Conservation (phyloP, 2,113 vertebrate species). For the Pelecanoides urinatrix region DNA sequence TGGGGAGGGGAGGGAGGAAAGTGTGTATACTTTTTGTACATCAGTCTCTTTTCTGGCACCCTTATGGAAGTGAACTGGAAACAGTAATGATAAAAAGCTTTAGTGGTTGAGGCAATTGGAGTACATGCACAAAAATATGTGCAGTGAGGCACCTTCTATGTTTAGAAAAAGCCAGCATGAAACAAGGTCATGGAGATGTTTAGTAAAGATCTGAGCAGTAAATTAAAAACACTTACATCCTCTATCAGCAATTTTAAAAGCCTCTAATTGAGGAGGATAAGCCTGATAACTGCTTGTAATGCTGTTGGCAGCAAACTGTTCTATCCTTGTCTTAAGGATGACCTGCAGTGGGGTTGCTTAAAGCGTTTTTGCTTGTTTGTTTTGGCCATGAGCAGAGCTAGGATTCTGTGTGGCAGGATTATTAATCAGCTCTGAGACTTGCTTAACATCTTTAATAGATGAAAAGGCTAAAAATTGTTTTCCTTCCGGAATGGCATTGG, state of each 20-base stretch:
- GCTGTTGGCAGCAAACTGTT: slow-evolving; percentile 9
- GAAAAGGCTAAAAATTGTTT: neutral
- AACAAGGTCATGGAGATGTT: neutral
- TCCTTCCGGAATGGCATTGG: neutral
- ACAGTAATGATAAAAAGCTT: neutral
- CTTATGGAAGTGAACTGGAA: neutral
- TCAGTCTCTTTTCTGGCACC: neutral
- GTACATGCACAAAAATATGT: neutral
- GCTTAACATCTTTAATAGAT: slow-evolving; percentile 1
- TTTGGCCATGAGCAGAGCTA: slow-evolving; percentile 26
- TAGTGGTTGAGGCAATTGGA: neutral
- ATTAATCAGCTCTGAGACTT: slow-evolving; percentile 33
- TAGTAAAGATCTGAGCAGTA: neutral
- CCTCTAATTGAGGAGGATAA: slow-evolving; percentile 6
- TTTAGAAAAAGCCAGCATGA: neutral
- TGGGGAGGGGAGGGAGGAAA: neutral
- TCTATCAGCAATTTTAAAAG: slow-evolving; percentile 22
- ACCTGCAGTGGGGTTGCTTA: neutral
- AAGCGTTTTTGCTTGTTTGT: slow-evolving; percentile 12
- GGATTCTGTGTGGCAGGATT: neutral
- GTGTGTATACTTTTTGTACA: neutral
- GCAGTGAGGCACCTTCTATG: neutral
- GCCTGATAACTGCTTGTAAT: slow-evolving; percentile 18
- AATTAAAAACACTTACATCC: neutral
- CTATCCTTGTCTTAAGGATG: slow-evolving; percentile 11